phyloP scores from a whole-genome alignment of 2,113 vertebrate species.

The Tonatia bakeri region DNA sequence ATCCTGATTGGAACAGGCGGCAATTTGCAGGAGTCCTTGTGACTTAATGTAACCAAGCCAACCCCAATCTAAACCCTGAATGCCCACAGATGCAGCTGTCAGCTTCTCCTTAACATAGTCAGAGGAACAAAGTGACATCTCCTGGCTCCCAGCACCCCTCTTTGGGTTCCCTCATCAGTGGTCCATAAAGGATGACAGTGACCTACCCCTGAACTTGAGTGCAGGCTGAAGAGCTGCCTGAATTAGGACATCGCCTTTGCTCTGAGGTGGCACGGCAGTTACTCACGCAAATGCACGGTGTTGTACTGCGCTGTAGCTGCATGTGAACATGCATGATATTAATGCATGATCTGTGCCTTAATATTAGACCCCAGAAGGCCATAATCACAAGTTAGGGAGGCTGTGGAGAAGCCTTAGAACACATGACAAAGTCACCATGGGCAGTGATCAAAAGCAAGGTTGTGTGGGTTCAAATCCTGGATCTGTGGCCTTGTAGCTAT shows the following conservation, averaged over 20 bases:
- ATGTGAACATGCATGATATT: too few species aligned
- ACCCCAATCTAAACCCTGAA: slow-evolving; percentile 90
- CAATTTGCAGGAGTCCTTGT: slow-evolving; percentile 80
- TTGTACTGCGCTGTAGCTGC: not conserved
- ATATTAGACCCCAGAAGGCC: slow-evolving; percentile 87
- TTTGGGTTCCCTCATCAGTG: slow-evolving; percentile 85
- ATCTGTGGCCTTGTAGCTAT: not conserved
- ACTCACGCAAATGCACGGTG: not conserved
- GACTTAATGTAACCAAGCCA: slow-evolving; percentile 89
- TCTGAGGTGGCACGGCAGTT: not conserved
- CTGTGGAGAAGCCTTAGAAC: slow-evolving; percentile 40
- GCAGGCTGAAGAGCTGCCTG: slow-evolving; percentile 86
- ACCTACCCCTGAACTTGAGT: slow-evolving; percentile 88
- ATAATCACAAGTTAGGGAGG: slow-evolving; percentile 89
- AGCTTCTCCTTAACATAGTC: slow-evolving; percentile 87
- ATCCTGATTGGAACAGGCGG: slow-evolving; percentile 89
- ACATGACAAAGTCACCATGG: not conserved
- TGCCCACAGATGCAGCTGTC: slow-evolving; percentile 83
- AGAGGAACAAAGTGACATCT: not conserved
- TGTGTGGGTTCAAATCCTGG: not conserved
- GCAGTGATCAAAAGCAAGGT: not conserved
- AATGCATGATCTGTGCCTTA: slow-evolving; percentile 83
- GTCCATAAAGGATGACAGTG: slow-evolving; percentile 90
- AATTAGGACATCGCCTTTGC: slow-evolving; percentile 82
- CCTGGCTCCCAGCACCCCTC: slow-evolving; percentile 69